Evolutionary conservation across 2,797 vertebrate species (phyloP).

Genomic region (Odontamblyopus rebecca): DNA sequence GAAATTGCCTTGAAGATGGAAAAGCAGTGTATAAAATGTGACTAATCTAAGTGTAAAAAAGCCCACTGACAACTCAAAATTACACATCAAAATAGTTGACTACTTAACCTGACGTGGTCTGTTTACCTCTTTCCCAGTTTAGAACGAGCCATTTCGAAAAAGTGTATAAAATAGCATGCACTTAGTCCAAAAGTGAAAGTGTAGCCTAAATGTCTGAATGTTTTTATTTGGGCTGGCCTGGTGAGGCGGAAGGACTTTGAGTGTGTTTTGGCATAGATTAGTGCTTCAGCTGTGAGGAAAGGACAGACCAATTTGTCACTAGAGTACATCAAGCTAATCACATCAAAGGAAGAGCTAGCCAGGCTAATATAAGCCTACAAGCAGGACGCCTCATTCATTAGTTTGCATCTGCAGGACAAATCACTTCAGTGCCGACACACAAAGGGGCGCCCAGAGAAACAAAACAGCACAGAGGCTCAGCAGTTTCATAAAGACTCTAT

Average conservation of each 20-base stretch:
- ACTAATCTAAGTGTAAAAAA: too few relatives aligned
- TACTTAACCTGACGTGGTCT: not conserved
- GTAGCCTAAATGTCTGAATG: not conserved
- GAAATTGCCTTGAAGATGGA: too few relatives aligned
- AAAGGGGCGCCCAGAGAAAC: conserved; percentile 34
- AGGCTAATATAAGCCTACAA: conserved; percentile 69
- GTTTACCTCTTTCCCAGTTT: conserved; percentile 8
- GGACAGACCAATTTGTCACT: conserved; percentile 76
- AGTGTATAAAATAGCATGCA: not conserved
- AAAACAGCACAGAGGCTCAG: conserved; percentile 35
- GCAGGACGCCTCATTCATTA: conserved; percentile 74
- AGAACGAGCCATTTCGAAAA: not conserved
- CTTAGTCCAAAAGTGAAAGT: conserved; percentile 12
- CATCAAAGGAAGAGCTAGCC: conserved; percentile 73
- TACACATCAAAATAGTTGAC: too few relatives aligned
- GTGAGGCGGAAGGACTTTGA: conserved; percentile 43
- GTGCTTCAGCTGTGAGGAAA: conserved; percentile 64
- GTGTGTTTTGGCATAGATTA: conserved; percentile 72
- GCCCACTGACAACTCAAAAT: too few relatives aligned
- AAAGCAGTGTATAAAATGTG: too few relatives aligned
- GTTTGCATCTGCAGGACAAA: conserved; percentile 72
- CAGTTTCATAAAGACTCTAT: not conserved
- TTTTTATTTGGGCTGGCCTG: not conserved
- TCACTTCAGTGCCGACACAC: conserved; percentile 60
- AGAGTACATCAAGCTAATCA: conserved; percentile 71